These are phyloP conservation scores for Pasiphila rectangulata DNA, from an alignment of 2,888 invertebrate species.

Conservation along the genomic window DNA sequence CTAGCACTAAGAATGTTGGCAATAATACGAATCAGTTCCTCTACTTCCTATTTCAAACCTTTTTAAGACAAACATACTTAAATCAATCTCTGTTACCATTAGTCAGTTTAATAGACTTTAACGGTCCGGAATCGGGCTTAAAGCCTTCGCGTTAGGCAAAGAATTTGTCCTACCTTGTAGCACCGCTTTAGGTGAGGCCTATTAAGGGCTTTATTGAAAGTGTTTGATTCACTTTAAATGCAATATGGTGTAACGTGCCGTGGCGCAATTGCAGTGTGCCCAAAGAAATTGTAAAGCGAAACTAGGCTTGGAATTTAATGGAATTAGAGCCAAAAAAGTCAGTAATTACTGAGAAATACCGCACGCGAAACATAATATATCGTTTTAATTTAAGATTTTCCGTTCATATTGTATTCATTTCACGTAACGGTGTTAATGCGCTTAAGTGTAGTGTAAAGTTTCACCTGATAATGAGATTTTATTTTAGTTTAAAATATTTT, in stretches of 20 bases:
- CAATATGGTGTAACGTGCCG: constrained; percentile 9
- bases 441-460: no score
- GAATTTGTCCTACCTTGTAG: constrained; percentile 15
- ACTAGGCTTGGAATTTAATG: neutral
- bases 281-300: neutral
- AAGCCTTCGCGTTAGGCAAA: constrained; percentile 8
- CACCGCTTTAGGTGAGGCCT: constrained; percentile 7
- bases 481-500: no score
- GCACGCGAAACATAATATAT: neutral
- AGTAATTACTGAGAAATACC: neutral
- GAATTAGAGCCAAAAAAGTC: no score
- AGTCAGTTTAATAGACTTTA: neutral
- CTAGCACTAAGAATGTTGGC: no score
- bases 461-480: no score
- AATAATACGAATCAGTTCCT: no score
- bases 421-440: no score
- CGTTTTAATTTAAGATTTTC: no score
- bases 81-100: constrained; percentile 1
- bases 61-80: neutral
- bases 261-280: constrained; percentile 1
- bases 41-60: no score
- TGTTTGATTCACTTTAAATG: constrained; percentile 16
- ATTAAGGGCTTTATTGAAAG: constrained; percentile 20
- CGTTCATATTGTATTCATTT: no score
- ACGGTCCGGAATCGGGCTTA: constrained; percentile 1